Conservation (phyloP, 2,797 vertebrate species). For the Rhodeus uyekii region DNA sequence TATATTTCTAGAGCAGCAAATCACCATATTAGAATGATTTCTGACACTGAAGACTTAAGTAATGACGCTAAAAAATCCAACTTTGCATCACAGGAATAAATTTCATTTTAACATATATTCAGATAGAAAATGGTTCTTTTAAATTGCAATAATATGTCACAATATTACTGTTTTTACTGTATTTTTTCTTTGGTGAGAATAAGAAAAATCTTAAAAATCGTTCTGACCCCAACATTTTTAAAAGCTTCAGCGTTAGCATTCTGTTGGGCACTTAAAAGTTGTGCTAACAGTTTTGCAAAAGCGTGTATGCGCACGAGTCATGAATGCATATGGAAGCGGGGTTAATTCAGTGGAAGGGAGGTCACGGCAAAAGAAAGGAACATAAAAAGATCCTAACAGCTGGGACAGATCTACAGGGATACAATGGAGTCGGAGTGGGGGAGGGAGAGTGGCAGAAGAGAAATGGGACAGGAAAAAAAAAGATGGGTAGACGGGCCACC, state of each 20-base stretch:
- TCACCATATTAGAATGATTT: neutral
- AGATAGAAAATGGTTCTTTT: neutral
- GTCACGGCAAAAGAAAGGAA: constrained; percentile 62
- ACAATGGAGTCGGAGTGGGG: constrained; percentile 55
- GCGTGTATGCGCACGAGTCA: constrained; percentile 47
- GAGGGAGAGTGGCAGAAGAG: constrained; percentile 46
- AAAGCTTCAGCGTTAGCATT: neutral
- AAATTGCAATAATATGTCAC: neutral
- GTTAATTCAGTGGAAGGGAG: constrained; percentile 55
- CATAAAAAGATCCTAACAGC: constrained; percentile 75
- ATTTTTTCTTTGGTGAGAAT: neutral
- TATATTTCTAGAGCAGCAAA: neutral
- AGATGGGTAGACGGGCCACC: constrained; percentile 49
- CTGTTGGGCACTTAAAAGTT: neutral
- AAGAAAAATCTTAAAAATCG: neutral
- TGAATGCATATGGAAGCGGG: constrained; percentile 27
- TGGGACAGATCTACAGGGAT: constrained; percentile 72
- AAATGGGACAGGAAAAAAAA: constrained; percentile 24
- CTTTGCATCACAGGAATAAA: neutral
- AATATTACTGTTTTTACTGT: neutral
- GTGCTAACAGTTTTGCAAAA: constrained; percentile 6
- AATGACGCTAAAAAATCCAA: neutral
- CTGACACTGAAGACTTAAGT: neutral
- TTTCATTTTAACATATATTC: neutral
- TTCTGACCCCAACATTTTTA: neutral